Evolutionary conservation across 2,888 invertebrate genomes (phyloP).

Genomic region (Proisotoma minuta): DNA sequence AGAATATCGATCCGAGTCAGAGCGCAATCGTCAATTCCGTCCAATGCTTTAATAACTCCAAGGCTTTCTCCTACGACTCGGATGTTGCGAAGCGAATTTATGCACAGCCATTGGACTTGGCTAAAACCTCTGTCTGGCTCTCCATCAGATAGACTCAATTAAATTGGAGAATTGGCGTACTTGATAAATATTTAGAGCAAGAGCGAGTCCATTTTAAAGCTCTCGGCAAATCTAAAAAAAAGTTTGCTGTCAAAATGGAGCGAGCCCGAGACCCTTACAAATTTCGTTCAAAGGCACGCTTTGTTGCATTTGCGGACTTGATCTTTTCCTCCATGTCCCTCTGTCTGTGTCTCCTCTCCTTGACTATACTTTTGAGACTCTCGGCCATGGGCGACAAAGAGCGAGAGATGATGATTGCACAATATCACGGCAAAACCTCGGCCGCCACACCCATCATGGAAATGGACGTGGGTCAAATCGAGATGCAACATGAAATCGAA

Average conservation of each 20-base stretch:
- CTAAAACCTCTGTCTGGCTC: too few species aligned
- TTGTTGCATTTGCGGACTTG: conserved; percentile 34
- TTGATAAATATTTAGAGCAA: too few species aligned
- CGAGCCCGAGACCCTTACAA: conserved; percentile 20
- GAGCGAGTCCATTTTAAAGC: too few species aligned
- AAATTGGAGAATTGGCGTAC: too few species aligned
- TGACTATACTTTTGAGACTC: conserved; percentile 20
- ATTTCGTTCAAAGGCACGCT: conserved; percentile 26
- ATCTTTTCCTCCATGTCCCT: conserved; percentile 27
- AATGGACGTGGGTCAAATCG: neutral
- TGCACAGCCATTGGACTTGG: too few species aligned
- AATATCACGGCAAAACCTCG: conserved; percentile 16
- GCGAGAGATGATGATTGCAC: conserved; percentile 12
- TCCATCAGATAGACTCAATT: too few species aligned
- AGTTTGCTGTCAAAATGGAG: neutral
- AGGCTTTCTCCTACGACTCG: too few species aligned
- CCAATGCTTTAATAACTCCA: too few species aligned
- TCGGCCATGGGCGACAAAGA: conserved; percentile 14
- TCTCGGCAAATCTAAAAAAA: too few species aligned
- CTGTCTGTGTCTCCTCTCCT: conserved; percentile 18
- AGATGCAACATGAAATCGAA: neutral
- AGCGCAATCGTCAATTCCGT: too few species aligned
- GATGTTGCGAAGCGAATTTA: too few species aligned
- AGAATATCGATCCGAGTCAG: too few species aligned
- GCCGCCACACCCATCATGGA: neutral